Base-by-base conservation (phyloP, 2,888 invertebrate genomes). In the Biston betularia region DNA sequence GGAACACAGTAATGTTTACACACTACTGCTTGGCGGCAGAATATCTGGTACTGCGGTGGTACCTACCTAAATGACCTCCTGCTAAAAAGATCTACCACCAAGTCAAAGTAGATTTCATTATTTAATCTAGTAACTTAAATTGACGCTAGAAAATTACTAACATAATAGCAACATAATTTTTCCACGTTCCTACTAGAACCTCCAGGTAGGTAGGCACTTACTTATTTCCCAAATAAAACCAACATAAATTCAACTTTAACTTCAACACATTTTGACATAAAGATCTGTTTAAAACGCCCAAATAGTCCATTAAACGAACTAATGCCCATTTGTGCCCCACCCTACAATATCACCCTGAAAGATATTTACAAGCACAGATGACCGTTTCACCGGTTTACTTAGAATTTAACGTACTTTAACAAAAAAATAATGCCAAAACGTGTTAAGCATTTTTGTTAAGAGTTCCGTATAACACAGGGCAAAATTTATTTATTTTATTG, bases 291-390 rank as follows among this genome's bases (percentile, higher is more conserved):
- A 83, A 85, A 65, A 58, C 65, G 80, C 77, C 69, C 77, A 85
- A 91, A 89, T 86, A 88, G 86, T 65, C 86, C 90, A 92, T 92
- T 90, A 91, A 86, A 76, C 54, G 75, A 76, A 85, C 89, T 90
- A 89, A 92, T 90, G 79, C 85, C 78, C 83, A 84, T 89, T 89
- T 89, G 86, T 88, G 81, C 81, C 81, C 50, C 75, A 77, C 80
- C 82, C 79, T 74, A 80, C 55, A 67, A 63, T 65, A 73, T 69
- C 65, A 62, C 64, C 66, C 49, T 64, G 46, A 65, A 50, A 71
- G 63, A 59, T 71, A 74, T 71, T 74, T 69, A 68, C 45, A 63
- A 61, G 63, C 65, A 62, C 67, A 66, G 72, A 74, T 89, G 89
- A 84, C 89, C 87, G 81, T 79, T 69, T 83, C 82, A 85, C 84